Evolutionary conservation across 2,888 invertebrate species (phyloP), one percentile per base, ranked within the genome.

Genomic region (Spilarctia lutea): DNA sequence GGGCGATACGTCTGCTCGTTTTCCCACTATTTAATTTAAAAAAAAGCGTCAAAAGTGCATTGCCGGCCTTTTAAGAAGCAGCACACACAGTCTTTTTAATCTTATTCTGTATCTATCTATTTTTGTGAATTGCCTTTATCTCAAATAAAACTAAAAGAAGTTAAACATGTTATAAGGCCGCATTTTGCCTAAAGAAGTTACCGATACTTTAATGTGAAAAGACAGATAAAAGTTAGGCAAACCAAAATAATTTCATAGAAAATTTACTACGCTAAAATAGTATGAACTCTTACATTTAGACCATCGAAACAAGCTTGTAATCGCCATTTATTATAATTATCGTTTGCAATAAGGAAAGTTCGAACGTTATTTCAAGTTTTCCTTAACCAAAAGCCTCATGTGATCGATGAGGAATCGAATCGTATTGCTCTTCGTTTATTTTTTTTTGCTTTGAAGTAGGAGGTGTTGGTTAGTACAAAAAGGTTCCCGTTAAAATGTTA

Each of bases 311-410:
- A 81, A 79, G 83, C 80, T 81, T 75, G 82, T 83, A 80, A 79
- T 74, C 70, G 69, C 78, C 77, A 84, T 82, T 83, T 83, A 83
- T 85, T 82, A 83, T 82, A n/a, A n/a, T n/a, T n/a, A 83, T 82
- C 67, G 82, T 80, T 83, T 42, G 80, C 81, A 83, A 77, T 80
- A 83, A 79, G 82, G 80, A 82, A 83, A 76, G 73, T 68, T 75
- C 76, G 74, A 71, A 75, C 77, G 79, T 82, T 83, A 83, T 81
- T 76, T 68, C 65, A 65, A 68, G 69, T 65, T 75, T 77, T 76
- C 78, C 74, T 79, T 75, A 72, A 76, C 71, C 74, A 70, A 74
- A 76, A 73, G 71, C 71, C 67, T 71, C 73, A 70, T 35, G 72
- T 85, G 82, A 86, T 84, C 75, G 80, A 88, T 85, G 79, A 74